phyloP scores from a whole-genome alignment of 2,113 vertebrate species.

The Pachycephala philippinensis region DNA sequence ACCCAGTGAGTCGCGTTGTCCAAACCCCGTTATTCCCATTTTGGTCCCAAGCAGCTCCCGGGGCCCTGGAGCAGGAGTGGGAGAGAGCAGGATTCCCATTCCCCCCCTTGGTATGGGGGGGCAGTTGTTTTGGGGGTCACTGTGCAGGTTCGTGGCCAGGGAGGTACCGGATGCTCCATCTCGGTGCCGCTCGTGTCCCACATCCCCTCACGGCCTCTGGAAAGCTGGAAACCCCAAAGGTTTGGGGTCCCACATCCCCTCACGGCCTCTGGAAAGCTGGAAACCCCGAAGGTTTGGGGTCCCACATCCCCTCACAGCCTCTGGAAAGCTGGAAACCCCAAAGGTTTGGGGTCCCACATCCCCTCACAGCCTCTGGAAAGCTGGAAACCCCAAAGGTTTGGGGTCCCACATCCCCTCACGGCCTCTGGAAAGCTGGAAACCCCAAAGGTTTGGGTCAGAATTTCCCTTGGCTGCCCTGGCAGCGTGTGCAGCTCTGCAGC shows the following conservation, averaged over 20 bases:
- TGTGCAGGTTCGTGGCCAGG: rapidly evolving
- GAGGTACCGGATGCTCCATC: not conserved
- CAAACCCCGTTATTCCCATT: rapidly evolving
- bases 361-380: too few relatives aligned
- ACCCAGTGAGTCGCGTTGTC: rapidly evolving
- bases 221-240: rapidly evolving
- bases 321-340: too few relatives aligned
- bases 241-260: too few relatives aligned
- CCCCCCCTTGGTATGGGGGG: rapidly evolving
- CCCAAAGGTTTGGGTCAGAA: too few relatives aligned
- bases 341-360: too few relatives aligned
- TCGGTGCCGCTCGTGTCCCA: rapidly evolving
- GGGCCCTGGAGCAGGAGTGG: not conserved
- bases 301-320: too few relatives aligned
- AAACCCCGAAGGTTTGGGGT: too few relatives aligned
- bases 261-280: too few relatives aligned
- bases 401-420: too few relatives aligned
- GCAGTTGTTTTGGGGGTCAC: rapidly evolving
- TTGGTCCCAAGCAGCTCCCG: not conserved
- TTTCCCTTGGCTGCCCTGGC: rapidly evolving
- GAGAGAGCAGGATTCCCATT: too few relatives aligned
- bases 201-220: not conserved
- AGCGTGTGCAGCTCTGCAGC: rapidly evolving
- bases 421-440: too few relatives aligned
- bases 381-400: too few relatives aligned